Conservation (phyloP, 2,797 vertebrate genomes). For the Pangasius sanitwongsei region DNA sequence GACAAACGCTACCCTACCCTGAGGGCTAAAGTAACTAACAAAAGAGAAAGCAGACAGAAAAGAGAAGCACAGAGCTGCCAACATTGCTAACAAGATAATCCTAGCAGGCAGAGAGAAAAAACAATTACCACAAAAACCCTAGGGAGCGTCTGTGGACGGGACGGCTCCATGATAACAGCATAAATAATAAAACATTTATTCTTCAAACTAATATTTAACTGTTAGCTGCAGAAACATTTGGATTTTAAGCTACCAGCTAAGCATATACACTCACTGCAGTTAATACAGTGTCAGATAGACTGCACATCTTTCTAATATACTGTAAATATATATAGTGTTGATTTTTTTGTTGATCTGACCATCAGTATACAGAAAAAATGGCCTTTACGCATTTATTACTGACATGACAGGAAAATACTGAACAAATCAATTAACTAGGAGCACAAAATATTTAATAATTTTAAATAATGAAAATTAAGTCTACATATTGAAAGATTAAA, state of each 20-base stretch:
- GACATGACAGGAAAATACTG: too few relatives aligned
- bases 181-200: neutral
- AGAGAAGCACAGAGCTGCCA: neutral
- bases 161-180: neutral
- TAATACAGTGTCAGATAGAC: neutral
- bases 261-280: neutral
- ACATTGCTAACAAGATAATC: neutral
- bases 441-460: too few relatives aligned
- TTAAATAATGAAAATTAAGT: neutral
- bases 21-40: slow-evolving; percentile 30
- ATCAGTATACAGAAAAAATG: neutral
- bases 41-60: neutral
- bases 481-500: neutral
- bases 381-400: neutral
- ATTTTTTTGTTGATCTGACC: neutral
- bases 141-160: neutral
- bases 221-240: neutral
- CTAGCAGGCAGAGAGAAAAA: neutral
- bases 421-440: too few relatives aligned
- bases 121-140: neutral
- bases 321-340: neutral
- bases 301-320: neutral
- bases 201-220: neutral
- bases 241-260: neutral
- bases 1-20: slow-evolving; percentile 41